Evolutionary conservation across 2,113 vertebrate species (phyloP), one percentile per base, ranked within the genome.

Genomic region (Nothobranchius kuhntae): DNA sequence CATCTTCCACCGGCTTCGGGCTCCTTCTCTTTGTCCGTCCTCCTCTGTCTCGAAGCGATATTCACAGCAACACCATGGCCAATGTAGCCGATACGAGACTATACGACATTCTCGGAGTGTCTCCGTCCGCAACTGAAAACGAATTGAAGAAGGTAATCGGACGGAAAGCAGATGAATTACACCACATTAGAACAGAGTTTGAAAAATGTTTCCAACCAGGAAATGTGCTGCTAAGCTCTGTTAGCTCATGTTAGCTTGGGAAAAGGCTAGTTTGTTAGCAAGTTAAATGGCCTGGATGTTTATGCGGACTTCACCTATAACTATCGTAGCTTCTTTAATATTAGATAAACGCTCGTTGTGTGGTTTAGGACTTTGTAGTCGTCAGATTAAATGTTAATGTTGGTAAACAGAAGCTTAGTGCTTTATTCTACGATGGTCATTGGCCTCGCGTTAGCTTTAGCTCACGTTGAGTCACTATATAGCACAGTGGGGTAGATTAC

Each of bases 31-130:
- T 89, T 90, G 87, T 87, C 88, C 86, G 61, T 52, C 81, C 65
- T 58, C 63, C 80, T 80, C 75, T 61, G 38, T 5, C 76, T 77
- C 59, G 67, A 59, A 86, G 81, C 64, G 61, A 75, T 84, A 82
- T 73, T 71, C 17, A 71, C 73, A 72, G 82, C 83, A 75, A 46
- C 87, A 90, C 84, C 85, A 98, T 98, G 96, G 93, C 96, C 62
- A 96, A 94, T 85, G 95, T 96, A 72, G 95, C 75, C 70, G 96
- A 98, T 73, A 96, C 95, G 0, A 97, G 95, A 85, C 92, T 98
- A 6, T 98, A 98, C 81, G 96, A 98, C 82, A 93, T 98, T 57
- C 94, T 98, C 66, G 96, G 96, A 17, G 95, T 98, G 30, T 93
- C 95, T 45, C 94, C 96, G 2, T 93, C 94, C 3, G 93, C 95